Conservation (phyloP, 2,113 vertebrate genomes). For the Mystacornis crossleyi region DNA sequence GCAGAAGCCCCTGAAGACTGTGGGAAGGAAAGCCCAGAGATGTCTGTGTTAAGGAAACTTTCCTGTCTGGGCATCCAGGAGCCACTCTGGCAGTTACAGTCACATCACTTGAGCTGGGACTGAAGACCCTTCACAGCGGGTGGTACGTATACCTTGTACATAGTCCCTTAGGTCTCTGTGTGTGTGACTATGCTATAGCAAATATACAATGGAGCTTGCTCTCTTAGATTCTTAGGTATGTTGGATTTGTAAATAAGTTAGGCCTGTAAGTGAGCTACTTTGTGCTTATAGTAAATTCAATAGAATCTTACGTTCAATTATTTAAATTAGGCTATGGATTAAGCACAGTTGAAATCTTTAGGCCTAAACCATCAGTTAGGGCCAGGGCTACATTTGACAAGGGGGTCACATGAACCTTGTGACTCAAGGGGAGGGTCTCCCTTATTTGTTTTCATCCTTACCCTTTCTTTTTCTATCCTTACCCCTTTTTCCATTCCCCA, state of each 20-base stretch:
- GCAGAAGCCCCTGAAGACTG: neutral
- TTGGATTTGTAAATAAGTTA: neutral
- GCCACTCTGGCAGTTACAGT: neutral
- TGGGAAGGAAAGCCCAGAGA: neutral
- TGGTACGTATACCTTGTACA: neutral
- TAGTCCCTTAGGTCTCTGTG: neutral
- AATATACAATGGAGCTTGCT: neutral
- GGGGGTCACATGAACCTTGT: neutral
- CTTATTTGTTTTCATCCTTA: neutral
- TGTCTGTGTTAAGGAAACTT: neutral
- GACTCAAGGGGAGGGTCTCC: neutral
- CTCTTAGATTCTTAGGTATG: neutral
- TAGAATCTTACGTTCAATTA: neutral
- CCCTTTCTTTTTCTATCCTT: neutral
- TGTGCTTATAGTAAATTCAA: neutral
- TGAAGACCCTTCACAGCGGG: neutral
- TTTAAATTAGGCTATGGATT: neutral
- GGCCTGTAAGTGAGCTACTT: neutral
- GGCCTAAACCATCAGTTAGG: neutral
- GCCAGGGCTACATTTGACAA: neutral
- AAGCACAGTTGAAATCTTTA: neutral
- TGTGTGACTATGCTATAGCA: neutral
- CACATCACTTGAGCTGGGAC: neutral
- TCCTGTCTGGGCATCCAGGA: neutral
- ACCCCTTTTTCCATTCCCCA: neutral